phyloP scores from a whole-genome alignment of 2,888 invertebrate genomes.

The Drosophila siamana region DNA sequence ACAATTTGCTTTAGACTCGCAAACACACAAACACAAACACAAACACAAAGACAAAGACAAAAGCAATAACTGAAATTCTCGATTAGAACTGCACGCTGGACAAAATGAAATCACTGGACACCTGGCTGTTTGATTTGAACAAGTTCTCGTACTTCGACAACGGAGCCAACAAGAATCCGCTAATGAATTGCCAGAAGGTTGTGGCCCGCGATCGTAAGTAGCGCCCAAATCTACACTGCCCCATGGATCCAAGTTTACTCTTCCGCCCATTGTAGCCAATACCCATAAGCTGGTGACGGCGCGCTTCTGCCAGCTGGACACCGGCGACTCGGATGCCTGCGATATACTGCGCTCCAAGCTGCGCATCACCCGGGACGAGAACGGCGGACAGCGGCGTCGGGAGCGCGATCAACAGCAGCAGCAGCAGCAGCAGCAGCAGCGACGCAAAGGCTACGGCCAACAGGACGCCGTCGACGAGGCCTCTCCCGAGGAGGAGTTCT shows the following conservation, averaged over 20 bases:
- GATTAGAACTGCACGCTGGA: slow-evolving; percentile 82
- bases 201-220: slow-evolving; percentile 84
- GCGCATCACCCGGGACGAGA: slow-evolving; percentile 40
- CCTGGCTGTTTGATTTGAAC: slow-evolving; percentile 85
- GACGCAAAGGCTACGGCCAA: slow-evolving; percentile 59
- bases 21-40: too few species aligned
- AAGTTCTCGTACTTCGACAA: slow-evolving; percentile 83
- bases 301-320: slow-evolving; percentile 84
- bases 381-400: slow-evolving; percentile 33
- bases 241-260: background rate
- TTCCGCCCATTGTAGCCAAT: slow-evolving; percentile 53
- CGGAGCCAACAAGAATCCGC: slow-evolving; percentile 77
- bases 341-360: slow-evolving; percentile 79
- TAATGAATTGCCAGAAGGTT: slow-evolving; percentile 85
- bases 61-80: slow-evolving; percentile 18
- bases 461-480: slow-evolving; percentile 38
- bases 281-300: slow-evolving; percentile 79
- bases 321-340: slow-evolving; percentile 84
- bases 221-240: background rate
- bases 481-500: slow-evolving; percentile 70
- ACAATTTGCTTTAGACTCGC: slow-evolving; percentile 7
- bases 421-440: slow-evolving; percentile 37
- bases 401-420: slow-evolving; percentile 52
- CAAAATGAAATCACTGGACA: slow-evolving; percentile 82
- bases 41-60: too few species aligned